Evolutionary conservation across 2,797 vertebrate genomes (phyloP), one percentile per base, ranked within the genome.

Genomic region (Smutsia gigantea): DNA sequence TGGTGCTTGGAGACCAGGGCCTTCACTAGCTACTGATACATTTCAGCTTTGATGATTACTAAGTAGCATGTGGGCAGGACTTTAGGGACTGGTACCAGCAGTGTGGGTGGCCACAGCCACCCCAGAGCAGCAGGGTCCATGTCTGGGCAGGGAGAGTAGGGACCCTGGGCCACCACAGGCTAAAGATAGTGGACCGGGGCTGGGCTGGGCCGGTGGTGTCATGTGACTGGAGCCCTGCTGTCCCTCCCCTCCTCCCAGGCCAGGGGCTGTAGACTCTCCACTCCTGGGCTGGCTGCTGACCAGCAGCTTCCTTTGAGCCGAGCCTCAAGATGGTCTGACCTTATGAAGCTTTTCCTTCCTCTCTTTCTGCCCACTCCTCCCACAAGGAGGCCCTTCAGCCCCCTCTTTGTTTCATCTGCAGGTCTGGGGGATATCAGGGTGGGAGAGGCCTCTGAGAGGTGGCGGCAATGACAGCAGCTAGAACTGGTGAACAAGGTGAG

Each of bases 41-140:
- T 78, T 85, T 90, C 74, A 89, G 13, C 83, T 82, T 95, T 98
- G 97, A 97, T 98, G 98, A 98, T 98, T 97, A 97, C 97, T 98
- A 98, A 95, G 96, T 96, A 97, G 96, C 96, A 98, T 98, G 97
- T 97, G 95, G 95, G 93, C 96, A 98, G 93, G 95, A 90, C 87
- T 96, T 81, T 81, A 90, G 96, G 83, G 92, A 96, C 81, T 31
- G 0, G 57, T 51, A 91, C 39, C 42, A 87, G 57, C 17, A 71
- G 1, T 37, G 51, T 84, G 49, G 23, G 64, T 94, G 94, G 71
- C 71, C 27, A 51, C 25, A 82, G 69, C 55, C 63, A 68, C 59
- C 46, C 6, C 2, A 46, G 68, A 46, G 53, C 21, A 8, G 39
- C 53, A 61, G 27, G 39, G n/a, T 68, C 90, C 42, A 3, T 69